Conservation (phyloP, 2,113 vertebrate species). For the Hypanus sabinus region DNA sequence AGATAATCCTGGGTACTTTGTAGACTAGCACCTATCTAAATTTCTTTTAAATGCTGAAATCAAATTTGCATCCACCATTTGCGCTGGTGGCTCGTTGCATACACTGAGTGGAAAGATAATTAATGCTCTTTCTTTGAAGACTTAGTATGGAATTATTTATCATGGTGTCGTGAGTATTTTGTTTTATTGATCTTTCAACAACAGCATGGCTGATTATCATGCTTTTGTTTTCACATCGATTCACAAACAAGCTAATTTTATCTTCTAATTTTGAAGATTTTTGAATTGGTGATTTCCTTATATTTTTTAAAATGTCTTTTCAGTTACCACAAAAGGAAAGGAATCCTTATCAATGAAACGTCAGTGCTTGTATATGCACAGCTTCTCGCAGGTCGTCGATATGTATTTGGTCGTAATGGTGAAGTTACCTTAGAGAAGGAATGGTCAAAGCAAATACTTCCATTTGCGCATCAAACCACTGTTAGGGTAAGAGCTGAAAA, state of each 20-base stretch:
- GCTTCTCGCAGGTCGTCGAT: conserved; percentile 79
- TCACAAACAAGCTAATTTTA: not conserved
- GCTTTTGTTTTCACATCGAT: not conserved
- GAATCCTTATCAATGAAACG: conserved; percentile 80
- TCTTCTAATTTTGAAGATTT: not conserved
- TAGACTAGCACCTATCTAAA: too few species aligned
- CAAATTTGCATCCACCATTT: too few species aligned
- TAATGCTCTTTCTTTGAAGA: not conserved
- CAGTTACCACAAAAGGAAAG: conserved; percentile 83
- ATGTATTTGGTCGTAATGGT: conserved; percentile 74
- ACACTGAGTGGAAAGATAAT: not conserved
- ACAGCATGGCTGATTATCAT: not conserved
- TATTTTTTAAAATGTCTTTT: conserved; percentile 12
- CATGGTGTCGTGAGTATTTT: not conserved
- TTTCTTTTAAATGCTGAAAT: too few species aligned
- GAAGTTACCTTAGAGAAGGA: conserved; percentile 87
- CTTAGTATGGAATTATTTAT: not conserved
- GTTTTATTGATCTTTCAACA: not conserved
- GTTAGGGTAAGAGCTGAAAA: conserved; percentile 66
- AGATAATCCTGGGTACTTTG: too few species aligned
- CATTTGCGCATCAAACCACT: conserved; percentile 81
- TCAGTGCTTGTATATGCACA: conserved; percentile 75
- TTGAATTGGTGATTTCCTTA: conserved; percentile 33
- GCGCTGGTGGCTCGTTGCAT: too few species aligned
- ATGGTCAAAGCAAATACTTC: conserved; percentile 87